A percentile compares a stretch with the other conserved stretches of the same genome.
These are phyloP conservation scores for Actinemys pallida DNA, from an alignment of 2,113 vertebrate species.

Conservation along the genomic window DNA sequence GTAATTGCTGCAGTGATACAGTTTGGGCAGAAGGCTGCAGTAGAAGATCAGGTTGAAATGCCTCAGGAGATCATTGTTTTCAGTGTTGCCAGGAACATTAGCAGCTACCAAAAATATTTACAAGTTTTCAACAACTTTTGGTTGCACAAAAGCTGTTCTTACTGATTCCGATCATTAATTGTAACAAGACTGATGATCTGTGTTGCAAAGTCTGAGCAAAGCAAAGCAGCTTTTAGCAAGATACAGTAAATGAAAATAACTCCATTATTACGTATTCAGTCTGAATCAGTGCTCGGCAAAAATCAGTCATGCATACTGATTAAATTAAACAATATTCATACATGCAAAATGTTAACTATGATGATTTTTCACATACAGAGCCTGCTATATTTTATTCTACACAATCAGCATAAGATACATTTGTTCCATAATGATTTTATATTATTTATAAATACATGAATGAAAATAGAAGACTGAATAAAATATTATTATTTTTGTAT, in stretches of 20 bases:
- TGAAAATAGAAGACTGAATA: neutral
- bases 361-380: too few relatives aligned
- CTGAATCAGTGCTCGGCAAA: neutral
- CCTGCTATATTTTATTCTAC: too few relatives aligned
- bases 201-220: neutral
- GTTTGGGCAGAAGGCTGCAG: constrained; percentile 78
- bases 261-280: neutral
- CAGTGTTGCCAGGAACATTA: neutral
- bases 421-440: neutral
- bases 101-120: constrained; percentile 14
- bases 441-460: neutral
- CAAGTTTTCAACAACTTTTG: neutral
- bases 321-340: neutral
- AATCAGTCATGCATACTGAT: neutral
- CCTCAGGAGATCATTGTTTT: neutral
- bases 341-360: accelerated
- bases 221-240: neutral
- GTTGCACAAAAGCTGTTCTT: neutral
- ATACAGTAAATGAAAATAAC: neutral
- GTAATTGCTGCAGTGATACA: constrained; percentile 51
- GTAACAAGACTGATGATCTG: neutral
- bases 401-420: neutral
- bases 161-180: neutral
- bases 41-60: constrained; percentile 61
- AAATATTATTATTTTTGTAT: neutral